Conservation (phyloP, 2,888 invertebrate species). For the Agapostemon virescens region DNA sequence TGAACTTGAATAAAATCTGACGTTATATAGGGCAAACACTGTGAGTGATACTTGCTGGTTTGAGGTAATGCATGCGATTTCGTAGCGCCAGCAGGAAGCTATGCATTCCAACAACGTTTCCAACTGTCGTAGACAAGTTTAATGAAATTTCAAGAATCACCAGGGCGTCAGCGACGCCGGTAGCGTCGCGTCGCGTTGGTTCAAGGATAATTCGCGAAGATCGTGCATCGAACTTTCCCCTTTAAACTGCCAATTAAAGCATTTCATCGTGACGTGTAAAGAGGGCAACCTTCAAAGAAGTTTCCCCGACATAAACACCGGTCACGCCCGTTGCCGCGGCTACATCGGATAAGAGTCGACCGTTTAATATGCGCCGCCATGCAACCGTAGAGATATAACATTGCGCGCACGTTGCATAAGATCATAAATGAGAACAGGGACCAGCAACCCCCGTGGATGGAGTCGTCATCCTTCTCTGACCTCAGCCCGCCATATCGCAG, state of each 20-base stretch:
- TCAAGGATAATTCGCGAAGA: conserved; percentile 12
- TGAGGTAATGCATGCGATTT: not conserved
- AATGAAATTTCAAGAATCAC: conserved; percentile 11
- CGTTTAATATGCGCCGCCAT: conserved; percentile 73
- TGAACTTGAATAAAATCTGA: not conserved
- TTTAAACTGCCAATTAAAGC: conserved; percentile 8
- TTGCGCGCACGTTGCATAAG: conserved; percentile 76
- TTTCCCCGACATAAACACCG: conserved; percentile 58
- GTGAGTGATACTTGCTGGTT: not conserved
- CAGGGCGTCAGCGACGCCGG: not conserved
- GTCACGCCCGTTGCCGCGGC: conserved; percentile 56
- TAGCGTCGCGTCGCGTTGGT: not conserved
- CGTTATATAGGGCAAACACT: not conserved
- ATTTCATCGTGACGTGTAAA: conserved; percentile 2
- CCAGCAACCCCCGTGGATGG: conserved; percentile 68
- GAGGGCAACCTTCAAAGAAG: conserved; percentile 21
- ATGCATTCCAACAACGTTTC: not conserved
- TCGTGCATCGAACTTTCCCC: conserved; percentile 5
- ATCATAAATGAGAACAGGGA: conserved; percentile 75
- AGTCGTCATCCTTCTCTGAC: conserved; percentile 74
- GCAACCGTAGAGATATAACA: conserved; percentile 70
- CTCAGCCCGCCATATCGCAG: conserved; percentile 38
- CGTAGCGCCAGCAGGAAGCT: not conserved
- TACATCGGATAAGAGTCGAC: conserved; percentile 65
- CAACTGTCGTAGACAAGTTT: conserved; percentile 8